phyloP scores from a whole-genome alignment of 2,888 invertebrate species.

The Cephus pygmeus region DNA sequence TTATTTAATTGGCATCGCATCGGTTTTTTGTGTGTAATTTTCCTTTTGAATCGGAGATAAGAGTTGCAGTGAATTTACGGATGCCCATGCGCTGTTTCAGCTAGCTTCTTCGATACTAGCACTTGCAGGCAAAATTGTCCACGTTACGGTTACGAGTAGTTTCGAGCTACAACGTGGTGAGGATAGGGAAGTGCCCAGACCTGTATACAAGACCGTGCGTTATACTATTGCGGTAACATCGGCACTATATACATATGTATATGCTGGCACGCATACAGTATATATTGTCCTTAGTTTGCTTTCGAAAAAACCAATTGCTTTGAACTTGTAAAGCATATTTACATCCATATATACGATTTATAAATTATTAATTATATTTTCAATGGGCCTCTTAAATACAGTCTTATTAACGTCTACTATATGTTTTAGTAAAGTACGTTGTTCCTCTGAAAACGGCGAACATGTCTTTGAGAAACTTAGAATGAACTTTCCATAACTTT shows the following conservation, averaged over 20 bases:
- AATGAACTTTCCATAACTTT: constrained; percentile 49
- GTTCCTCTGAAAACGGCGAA: constrained; percentile 36
- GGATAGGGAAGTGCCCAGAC: no score
- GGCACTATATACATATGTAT: background rate
- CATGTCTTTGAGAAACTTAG: constrained; percentile 44
- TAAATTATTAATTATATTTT: constrained; percentile 39
- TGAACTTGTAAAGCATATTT: background rate
- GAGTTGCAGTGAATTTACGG: no score
- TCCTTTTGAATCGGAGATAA: no score
- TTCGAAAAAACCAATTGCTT: background rate
- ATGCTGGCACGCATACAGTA: background rate
- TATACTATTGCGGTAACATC: background rate
- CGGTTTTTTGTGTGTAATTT: no score
- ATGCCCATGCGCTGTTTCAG: no score
- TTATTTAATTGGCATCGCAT: no score
- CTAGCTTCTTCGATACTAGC: no score
- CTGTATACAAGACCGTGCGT: no score
- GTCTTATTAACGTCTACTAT: constrained; percentile 47
- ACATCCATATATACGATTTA: constrained; percentile 4
- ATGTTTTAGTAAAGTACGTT: constrained; percentile 43
- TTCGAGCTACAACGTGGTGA: no score
- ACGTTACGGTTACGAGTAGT: no score
- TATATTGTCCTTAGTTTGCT: no score
- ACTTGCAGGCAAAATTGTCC: no score
- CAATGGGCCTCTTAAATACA: constrained; percentile 44